phyloP scores from a whole-genome alignment of 1,140 invertebrate genomes.

The Heliconius melpomene region DNA sequence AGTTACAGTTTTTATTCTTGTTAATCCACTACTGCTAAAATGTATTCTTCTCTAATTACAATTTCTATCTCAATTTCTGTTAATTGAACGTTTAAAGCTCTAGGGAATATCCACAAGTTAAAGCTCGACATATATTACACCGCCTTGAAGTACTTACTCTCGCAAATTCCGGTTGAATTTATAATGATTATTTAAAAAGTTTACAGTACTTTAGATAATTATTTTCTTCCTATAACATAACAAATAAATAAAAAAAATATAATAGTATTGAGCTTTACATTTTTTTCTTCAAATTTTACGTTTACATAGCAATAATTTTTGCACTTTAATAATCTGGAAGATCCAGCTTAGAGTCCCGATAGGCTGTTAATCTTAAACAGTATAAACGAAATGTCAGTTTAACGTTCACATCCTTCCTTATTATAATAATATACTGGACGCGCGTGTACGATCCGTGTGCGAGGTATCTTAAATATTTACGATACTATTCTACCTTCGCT shows the following conservation, averaged over 20 bases:
- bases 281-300: too few relatives aligned
- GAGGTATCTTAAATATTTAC: background rate
- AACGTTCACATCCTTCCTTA: background rate
- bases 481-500: background rate
- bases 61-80: background rate
- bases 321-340: background rate
- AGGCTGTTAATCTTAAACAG: background rate
- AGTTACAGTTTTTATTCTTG: background rate
- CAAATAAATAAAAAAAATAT: background rate
- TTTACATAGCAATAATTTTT: too few relatives aligned
- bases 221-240: background rate
- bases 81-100: conserved; percentile 2
- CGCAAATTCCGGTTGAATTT: background rate
- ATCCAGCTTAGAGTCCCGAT: background rate
- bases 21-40: background rate
- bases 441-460: background rate
- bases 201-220: background rate
- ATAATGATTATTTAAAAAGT: background rate
- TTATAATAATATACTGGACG: background rate
- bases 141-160: background rate
- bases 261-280: too few relatives aligned
- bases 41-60: background rate
- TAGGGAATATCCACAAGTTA: background rate
- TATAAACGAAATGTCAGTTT: background rate
- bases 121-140: background rate